Evolutionary conservation across 1,140 invertebrate species (phyloP).

Genomic region (Apocrypta bakeri): DNA sequence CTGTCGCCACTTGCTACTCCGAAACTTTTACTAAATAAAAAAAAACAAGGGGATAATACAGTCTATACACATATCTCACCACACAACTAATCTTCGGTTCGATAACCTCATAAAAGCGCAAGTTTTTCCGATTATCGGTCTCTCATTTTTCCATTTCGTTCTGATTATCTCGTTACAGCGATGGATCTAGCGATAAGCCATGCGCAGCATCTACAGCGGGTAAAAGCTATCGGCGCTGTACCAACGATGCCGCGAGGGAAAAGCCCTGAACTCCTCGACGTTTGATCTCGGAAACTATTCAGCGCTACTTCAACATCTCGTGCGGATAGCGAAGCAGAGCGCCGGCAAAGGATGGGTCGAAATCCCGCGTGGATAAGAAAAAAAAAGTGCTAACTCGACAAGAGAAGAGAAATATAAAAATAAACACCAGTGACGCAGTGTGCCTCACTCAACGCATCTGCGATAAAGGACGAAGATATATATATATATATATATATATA

Average conservation of each 20-base stretch:
- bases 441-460: background rate
- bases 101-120: background rate
- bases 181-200: constrained; percentile 60
- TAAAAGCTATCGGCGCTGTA: constrained; percentile 26
- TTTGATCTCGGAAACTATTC: constrained; percentile 50
- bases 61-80: constrained; percentile 1
- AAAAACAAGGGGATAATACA: too few species aligned
- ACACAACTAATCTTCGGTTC: background rate
- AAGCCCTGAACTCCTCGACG: constrained; percentile 7
- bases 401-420: background rate
- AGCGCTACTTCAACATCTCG: too few species aligned
- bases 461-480: too few species aligned
- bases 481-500: too few species aligned
- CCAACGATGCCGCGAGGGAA: constrained; percentile 55
- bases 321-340: background rate
- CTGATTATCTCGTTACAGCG: constrained; percentile 64
- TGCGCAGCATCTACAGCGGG: constrained; percentile 41
- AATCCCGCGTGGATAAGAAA: background rate
- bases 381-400: background rate
- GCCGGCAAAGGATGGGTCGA: constrained; percentile 24
- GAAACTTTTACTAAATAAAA: too few species aligned
- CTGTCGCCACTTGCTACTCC: too few species aligned
- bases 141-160: constrained; percentile 65
- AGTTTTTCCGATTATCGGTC: constrained; percentile 32
- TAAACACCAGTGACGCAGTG: background rate